Base-by-base conservation (phyloP, 2,888 invertebrate genomes). In the Trichogramma dendrolimi region DNA sequence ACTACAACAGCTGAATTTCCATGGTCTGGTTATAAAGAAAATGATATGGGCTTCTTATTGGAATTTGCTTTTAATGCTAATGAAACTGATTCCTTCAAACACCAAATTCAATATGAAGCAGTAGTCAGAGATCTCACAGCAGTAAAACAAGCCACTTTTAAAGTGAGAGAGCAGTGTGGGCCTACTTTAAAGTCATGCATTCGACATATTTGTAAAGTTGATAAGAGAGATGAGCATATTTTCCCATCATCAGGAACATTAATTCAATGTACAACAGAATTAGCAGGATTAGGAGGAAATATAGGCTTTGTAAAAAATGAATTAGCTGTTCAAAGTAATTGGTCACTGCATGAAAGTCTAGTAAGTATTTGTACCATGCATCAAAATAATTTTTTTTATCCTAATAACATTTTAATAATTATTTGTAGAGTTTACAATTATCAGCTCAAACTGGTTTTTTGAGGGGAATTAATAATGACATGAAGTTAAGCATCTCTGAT, bases 201-300 rank as follows among this genome's bases (percentile, higher is more conserved):
- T 46, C 87, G 91, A 63, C 91, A 96, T 79, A 88, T 90, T 56
- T 83, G 92, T 66, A 82, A 87, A 0, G 85, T 88, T 61, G 96
- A 96, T 79, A 85, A 85, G 63, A 84, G 96, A 64, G 93, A 96
- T 78, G 88, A 87, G 71, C 79, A 81, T 4, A 86, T 94, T 61
- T 91, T 96, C 79, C 95, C 96, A 4, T 85, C 85, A 6, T 80
- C 81, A 49, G 96, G 96, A 4, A 78, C 85, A 5, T 81, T 89
- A 67, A 78, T 92, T 5, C 88, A 89, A 80, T 82, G 90, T 64
- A 85, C 85, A 5, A 87, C 91, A 71, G 97, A 98, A 80, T 83
- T 92, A 71, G 94, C 96, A 40, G 88, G 95, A 0, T 77, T 96
- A 5, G 96, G 96, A 7, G 98, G 98, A 3, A 91, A 95, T 75